Evolutionary conservation across 2,888 invertebrate species (phyloP), one percentile per base, ranked within the genome.

Genomic region (Trissoscelio sp.): DNA sequence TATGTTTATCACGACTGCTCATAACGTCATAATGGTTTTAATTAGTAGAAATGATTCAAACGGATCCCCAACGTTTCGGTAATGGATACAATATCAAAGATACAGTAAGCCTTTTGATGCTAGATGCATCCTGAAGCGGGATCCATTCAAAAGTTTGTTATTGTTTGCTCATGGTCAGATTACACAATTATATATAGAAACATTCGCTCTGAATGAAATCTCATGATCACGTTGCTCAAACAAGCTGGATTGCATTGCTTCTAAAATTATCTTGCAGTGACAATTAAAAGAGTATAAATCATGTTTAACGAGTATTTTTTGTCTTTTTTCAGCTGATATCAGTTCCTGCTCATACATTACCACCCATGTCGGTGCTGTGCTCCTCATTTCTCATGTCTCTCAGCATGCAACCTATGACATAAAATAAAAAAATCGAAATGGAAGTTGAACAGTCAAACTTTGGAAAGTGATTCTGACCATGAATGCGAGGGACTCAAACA

Each of bases 281-380:
- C 22, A 11, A 48, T 58, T 12, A 24, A 31, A 3, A 24, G 4
- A 28, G 34, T 57, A 28, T 14, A 73, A 80, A 72, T 53, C 0
- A 9, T 31, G 37, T 58, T 22, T 12, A 24, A 24, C 12, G 53
- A 18, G 31, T 22, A 18, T 66, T 16, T 55, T 0, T 46, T 20
- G 20, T 34, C 16, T 28, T 24, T 51, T 69, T 77, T 24, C 84
- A 90, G 90, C 81, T 90, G 46, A 81, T 90, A 12, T 86, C 88
- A 11, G 88, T 89, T 48, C 90, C 92, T 6, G 90, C 91, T 14
- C 92, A 92, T 72, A 92, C 92, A 1, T 85, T 92, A 81, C 92
- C 92, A 51, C 89, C 92, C 1, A 88, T 92, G 87, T 89, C 88
- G 75, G 85, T 91, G 72, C 84, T 92, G 4, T 92, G 92, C 75